Evolutionary conservation across 2,113 vertebrate species (phyloP), one percentile per base, ranked within the genome.

Genomic region (Brachypteracias leptosomus): DNA sequence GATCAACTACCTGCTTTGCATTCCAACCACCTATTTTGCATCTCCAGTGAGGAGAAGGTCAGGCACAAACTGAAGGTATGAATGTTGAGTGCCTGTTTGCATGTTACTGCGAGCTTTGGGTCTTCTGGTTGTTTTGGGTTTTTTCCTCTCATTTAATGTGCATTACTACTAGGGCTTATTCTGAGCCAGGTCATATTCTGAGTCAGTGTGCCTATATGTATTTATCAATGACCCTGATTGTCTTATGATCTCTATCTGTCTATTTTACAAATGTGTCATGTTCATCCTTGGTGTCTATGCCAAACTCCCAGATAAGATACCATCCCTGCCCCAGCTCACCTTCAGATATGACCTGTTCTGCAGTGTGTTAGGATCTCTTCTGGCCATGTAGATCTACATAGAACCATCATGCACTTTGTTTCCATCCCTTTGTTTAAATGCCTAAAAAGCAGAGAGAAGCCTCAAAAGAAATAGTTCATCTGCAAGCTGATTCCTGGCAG

Each of bases 1-100:
- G 83, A 96, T 95, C 96, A 90, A 94, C 96, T 93, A 94, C 26
- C 46, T 94, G 51, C 44, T 94, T 91, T 93, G 90, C 81, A 76
- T 96, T 79, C 80, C 67, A 94, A 73, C 59, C 54, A 83, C 67
- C 42, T 95, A 25, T 74, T 97, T 96, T 94, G 52, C 88, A 91
- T 93, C 59, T 80, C 35, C 88, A 80, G 59, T 47, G 40, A 49
- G 9, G 14, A 71, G 66, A 95, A 96, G n/a, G 15, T 55, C 58
- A 85, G 85, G 47, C 68, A 92, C 38, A 96, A 95, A 86, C 13
- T 49, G 72, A 88, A 88, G 61, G 51, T 6, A 84, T 90, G 57
- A 93, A 92, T 84, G 57, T 7, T 85, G 71, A 89, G 84, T 79
- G 22, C 40, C 33, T 80, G 12, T 93, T 80, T 93, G 63, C 72